phyloP scores from a whole-genome alignment of 23 tunicate species.

The Trididemnum clinides region DNA sequence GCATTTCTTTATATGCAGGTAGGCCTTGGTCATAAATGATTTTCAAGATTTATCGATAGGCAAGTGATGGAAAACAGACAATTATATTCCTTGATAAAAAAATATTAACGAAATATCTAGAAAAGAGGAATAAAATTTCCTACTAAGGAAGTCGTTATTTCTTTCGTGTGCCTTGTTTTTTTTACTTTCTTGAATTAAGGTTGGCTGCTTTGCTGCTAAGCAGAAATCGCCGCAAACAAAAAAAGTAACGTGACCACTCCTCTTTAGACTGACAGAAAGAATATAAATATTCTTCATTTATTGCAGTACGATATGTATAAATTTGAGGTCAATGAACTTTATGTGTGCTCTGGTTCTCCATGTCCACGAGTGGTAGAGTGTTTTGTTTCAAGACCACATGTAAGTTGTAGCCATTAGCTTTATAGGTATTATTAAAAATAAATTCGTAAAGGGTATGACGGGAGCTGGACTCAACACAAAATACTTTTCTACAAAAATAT shows the following conservation, averaged over 20 bases:
- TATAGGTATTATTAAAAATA: not conserved
- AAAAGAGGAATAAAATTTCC: too few species aligned
- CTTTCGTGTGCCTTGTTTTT: too few species aligned
- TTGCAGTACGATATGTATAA: conserved; percentile 68
- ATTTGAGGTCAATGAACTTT: conserved; percentile 59
- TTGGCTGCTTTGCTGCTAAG: too few species aligned
- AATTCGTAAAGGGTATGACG: too few species aligned
- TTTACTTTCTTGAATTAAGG: too few species aligned
- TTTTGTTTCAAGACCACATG: conserved; percentile 83
- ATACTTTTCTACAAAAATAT: too few species aligned
- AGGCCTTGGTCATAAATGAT: not conserved
- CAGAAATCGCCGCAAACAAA: too few species aligned
- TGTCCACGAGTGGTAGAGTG: conserved; percentile 74
- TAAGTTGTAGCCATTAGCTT: conserved; percentile 2
- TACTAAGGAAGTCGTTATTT: too few species aligned
- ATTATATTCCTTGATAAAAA: not conserved
- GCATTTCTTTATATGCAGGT: conserved; percentile 80
- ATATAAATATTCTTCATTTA: not conserved
- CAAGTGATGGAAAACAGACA: not conserved
- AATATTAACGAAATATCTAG: not conserved
- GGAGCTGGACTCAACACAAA: too few species aligned
- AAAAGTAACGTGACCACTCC: too few species aligned
- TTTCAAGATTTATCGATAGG: not conserved
- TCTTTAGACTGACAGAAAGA: not conserved
- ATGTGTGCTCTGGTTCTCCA: conserved; percentile 62